Evolutionary conservation across 2,888 invertebrate species (phyloP).

Genomic region (Agrotis clavis): DNA sequence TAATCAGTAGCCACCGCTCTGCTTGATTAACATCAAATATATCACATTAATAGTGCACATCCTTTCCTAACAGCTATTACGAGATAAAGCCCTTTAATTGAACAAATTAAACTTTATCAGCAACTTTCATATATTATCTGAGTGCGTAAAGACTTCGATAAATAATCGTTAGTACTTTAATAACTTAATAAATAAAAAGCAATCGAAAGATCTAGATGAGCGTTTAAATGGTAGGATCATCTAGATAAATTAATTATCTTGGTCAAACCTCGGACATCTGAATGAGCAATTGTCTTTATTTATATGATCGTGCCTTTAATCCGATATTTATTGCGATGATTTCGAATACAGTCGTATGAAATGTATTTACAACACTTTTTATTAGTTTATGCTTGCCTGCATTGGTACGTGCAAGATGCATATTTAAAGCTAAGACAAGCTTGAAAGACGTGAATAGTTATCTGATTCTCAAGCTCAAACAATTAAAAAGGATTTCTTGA

Average conservation of each 20-base stretch:
- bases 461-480: constrained; percentile 26
- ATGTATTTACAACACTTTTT: constrained; percentile 49
- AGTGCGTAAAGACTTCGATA: constrained; percentile 45
- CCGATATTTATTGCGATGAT: constrained; percentile 50
- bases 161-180: constrained; percentile 57
- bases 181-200: constrained; percentile 58
- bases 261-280: constrained; percentile 57
- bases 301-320: constrained; percentile 50
- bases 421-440: constrained; percentile 34
- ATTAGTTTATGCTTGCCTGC: constrained; percentile 31
- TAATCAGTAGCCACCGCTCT: constrained; percentile 35
- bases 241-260: constrained; percentile 58
- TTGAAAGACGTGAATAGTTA: constrained; percentile 42
- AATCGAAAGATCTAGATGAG: constrained; percentile 57
- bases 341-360: constrained; percentile 47
- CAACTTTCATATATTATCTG: constrained; percentile 41
- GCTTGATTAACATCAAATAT: constrained; percentile 39
- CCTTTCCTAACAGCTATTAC: constrained; percentile 43
- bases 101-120: constrained; percentile 54
- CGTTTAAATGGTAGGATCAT: constrained; percentile 56
- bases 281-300: constrained; percentile 64
- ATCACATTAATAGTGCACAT: constrained; percentile 50
- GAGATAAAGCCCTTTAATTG: constrained; percentile 45
- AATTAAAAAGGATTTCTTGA: constrained; percentile 29
- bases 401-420: constrained; percentile 22